A percentile compares a stretch with the other conserved stretches of the same genome.
Conservation (phyloP, 2,888 invertebrate species). For the Philaethria dido region DNA sequence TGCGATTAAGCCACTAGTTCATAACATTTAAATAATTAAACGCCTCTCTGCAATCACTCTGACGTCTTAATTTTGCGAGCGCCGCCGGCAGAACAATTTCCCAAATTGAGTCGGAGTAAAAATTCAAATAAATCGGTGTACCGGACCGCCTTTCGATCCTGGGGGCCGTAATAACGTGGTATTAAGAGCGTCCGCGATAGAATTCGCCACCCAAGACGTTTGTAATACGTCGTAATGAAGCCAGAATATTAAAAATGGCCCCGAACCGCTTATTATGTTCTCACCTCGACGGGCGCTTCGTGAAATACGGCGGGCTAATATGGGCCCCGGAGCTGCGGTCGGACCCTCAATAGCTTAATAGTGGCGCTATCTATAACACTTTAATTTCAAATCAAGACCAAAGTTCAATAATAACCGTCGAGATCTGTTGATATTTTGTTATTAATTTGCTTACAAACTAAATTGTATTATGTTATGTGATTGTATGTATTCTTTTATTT, state of each 20-base stretch:
- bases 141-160: constrained; percentile 66
- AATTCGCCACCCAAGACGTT: constrained; percentile 84
- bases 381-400: constrained; percentile 32
- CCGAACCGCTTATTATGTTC: constrained; percentile 83
- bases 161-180: constrained; percentile 75
- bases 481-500: neutral
- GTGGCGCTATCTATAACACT: constrained; percentile 64
- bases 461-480: neutral
- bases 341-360: constrained; percentile 60
- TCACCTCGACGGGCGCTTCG: constrained; percentile 78
- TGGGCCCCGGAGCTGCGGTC: constrained; percentile 59
- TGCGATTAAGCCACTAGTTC: constrained; percentile 74
- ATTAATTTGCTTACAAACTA: constrained; percentile 3
- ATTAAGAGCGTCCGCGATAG: constrained; percentile 82
- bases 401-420: constrained; percentile 24
- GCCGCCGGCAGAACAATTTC: constrained; percentile 81
- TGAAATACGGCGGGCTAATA: constrained; percentile 81
- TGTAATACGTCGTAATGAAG: constrained; percentile 83
- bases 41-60: constrained; percentile 79
- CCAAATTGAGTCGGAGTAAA: constrained; percentile 83
- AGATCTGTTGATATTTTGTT: constrained; percentile 14
- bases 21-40: constrained; percentile 83
- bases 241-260: constrained; percentile 82
- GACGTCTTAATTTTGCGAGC: constrained; percentile 82
- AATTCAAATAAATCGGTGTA: constrained; percentile 82